A percentile compares a stretch with the other conserved stretches of the same genome.
These are phyloP conservation scores for Sycophila texana DNA, from an alignment of 2,888 invertebrate species.

Conservation along the genomic window DNA sequence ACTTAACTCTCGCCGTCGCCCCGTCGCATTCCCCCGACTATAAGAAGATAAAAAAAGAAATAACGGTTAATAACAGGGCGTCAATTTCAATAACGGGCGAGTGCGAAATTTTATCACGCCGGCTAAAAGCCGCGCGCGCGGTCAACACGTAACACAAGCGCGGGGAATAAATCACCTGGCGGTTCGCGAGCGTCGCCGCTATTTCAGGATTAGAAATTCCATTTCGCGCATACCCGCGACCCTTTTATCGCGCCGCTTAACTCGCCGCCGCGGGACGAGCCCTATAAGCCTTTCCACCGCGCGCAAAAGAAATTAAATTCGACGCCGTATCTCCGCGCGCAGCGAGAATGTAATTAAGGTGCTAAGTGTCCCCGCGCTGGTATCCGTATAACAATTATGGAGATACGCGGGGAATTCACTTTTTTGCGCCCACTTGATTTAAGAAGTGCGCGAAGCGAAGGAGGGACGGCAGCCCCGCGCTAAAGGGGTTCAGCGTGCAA, in stretches of 20 bases:
- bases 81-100: too few species aligned
- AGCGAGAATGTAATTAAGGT: slow-evolving; percentile 20
- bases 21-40: too few species aligned
- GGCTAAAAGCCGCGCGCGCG: neutral
- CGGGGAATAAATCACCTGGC: too few species aligned
- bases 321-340: neutral
- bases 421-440: slow-evolving; percentile 33
- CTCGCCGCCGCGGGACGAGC: neutral
- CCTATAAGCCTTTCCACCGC: neutral
- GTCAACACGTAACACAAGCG: neutral
- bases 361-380: neutral
- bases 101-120: too few species aligned
- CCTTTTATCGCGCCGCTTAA: neutral
- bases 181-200: too few species aligned
- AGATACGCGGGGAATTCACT: slow-evolving; percentile 15
- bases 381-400: slow-evolving; percentile 27
- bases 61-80: too few species aligned
- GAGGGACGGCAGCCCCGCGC: neutral
- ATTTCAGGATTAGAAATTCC: too few species aligned
- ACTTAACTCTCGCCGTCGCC: too few species aligned
- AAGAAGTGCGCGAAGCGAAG: slow-evolving; percentile 30
- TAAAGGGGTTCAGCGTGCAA: neutral
- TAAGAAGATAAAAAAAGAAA: too few species aligned
- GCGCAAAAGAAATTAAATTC: slow-evolving; percentile 10
- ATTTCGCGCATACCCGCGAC: neutral